phyloP scores from a whole-genome alignment of 1,140 invertebrate species.

The Saccostrea glomerata region DNA sequence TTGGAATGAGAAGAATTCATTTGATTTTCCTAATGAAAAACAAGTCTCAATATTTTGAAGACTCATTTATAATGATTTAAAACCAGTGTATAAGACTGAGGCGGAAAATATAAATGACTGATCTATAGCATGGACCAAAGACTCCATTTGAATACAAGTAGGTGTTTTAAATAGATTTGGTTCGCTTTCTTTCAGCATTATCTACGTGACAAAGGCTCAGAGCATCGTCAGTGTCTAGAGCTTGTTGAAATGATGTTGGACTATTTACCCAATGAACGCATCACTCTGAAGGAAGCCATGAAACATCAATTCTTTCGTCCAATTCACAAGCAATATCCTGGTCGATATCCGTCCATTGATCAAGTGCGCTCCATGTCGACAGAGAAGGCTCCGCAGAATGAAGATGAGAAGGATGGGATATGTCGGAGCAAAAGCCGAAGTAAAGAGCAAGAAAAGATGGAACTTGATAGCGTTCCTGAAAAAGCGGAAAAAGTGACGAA shows the following conservation, averaged over 20 bases:
- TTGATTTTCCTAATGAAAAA: neutral
- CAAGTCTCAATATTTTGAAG: neutral
- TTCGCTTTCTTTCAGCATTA: constrained; percentile 87
- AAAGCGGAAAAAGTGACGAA: neutral
- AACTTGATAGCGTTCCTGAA: constrained; percentile 26
- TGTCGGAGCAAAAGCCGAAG: constrained; percentile 16
- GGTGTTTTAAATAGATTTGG: constrained; percentile 8
- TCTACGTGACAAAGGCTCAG: constrained; percentile 88
- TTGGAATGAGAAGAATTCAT: neutral
- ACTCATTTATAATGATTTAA: neutral
- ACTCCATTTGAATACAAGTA: neutral
- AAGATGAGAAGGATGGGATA: neutral
- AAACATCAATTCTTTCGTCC: constrained; percentile 92
- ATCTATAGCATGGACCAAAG: neutral
- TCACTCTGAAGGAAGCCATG: constrained; percentile 93
- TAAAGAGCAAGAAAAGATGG: constrained; percentile 34
- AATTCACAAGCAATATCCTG: constrained; percentile 49
- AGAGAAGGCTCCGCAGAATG: neutral
- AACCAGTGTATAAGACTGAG: neutral
- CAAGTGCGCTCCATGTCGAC: neutral
- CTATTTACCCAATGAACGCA: constrained; percentile 94
- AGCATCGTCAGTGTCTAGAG: constrained; percentile 96
- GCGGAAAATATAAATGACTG: neutral
- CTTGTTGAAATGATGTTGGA: constrained; percentile 97
- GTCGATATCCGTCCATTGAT: constrained; percentile 47